Evolutionary conservation across 1,140 invertebrate species (phyloP), one percentile per base, ranked within the genome.

Genomic region (Drosophila repleta): DNA sequence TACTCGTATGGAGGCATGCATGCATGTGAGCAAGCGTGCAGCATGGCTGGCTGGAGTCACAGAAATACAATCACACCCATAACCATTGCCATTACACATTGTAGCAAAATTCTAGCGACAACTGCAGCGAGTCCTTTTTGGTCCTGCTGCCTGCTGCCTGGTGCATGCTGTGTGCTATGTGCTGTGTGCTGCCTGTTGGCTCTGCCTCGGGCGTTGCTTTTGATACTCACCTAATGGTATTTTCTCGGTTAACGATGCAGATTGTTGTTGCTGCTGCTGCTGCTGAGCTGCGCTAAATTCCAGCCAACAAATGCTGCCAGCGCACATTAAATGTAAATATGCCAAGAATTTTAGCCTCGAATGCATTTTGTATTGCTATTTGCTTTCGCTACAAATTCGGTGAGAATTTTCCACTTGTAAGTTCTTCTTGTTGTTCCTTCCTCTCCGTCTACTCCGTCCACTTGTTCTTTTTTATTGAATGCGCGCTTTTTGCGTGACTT

Each of bases 211-310:
- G 65, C 60, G 45, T 49, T 61, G 55, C 74, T 74, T 64, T 62
- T 65, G 68, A 76, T 73, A 91, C 90, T 91, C 78, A 91, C 90
- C 90, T 91, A 91, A 91, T 85, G 90, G 90, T 84, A 91, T 91
- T 91, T 91, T 91, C 83, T 91, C 90, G 74, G 90, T 91, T 90
- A 84, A 83, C 76, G 81, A 87, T 73, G 75, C 68, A 57, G 67
- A 55, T 78, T 89, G 79, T 51, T 69, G 76, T 35, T 73, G 52
- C 20, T 65, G 73, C 45, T 67, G 68, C 52, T 70, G 77, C 49
- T 56, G 74, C 39, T 83, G 87, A 45, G 82, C 82, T 77, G 67
- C 67, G 73, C 78, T 85, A 56, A 79, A 75, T 85, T 81, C 78
- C 70, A 79, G 51, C 61, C 60, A 79, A 57, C 73, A 84, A 84